A percentile compares a stretch with the other conserved stretches of the same genome.
Evolutionary conservation across 2,113 vertebrate genomes (phyloP).

Genomic region (Noctilio leporinus): DNA sequence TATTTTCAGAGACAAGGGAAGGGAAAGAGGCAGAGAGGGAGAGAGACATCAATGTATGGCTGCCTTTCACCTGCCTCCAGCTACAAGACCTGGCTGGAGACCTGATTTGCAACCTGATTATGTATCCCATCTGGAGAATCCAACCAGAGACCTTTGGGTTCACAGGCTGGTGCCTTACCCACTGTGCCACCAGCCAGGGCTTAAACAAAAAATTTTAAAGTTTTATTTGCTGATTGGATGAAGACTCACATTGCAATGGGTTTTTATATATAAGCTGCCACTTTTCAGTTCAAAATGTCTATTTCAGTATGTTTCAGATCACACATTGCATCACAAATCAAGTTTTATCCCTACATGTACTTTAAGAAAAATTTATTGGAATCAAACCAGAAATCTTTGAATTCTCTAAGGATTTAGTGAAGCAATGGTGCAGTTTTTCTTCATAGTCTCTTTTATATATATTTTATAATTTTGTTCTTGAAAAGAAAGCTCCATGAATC

Average conservation of each 20-base stretch:
- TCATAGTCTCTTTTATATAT: not conserved
- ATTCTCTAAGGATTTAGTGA: not conserved
- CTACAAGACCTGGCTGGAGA: no score
- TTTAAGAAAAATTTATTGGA: not conserved
- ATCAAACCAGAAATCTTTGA: not conserved
- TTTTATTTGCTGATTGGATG: not conserved
- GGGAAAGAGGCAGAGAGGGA: no score
- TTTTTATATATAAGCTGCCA: not conserved
- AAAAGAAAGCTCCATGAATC: not conserved
- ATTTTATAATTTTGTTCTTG: conserved; percentile 1
- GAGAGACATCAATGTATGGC: no score
- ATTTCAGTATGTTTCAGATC: not conserved
- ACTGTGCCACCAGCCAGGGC: no score
- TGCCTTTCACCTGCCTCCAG: no score
- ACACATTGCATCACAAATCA: not conserved
- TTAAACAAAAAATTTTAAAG: not conserved
- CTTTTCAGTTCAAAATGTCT: not conserved
- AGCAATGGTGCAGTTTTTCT: not conserved
- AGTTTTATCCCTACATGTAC: not conserved
- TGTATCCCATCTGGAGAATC: no score
- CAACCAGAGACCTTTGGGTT: no score
- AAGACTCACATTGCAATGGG: not conserved
- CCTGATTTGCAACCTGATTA: no score
- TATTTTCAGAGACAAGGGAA: no score
- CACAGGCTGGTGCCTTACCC: no score